Percentiles rank a stretch among this genome's conserved stretches.
Conservation (phyloP, 2,888 invertebrate species). For the Pomacea canaliculata region DNA sequence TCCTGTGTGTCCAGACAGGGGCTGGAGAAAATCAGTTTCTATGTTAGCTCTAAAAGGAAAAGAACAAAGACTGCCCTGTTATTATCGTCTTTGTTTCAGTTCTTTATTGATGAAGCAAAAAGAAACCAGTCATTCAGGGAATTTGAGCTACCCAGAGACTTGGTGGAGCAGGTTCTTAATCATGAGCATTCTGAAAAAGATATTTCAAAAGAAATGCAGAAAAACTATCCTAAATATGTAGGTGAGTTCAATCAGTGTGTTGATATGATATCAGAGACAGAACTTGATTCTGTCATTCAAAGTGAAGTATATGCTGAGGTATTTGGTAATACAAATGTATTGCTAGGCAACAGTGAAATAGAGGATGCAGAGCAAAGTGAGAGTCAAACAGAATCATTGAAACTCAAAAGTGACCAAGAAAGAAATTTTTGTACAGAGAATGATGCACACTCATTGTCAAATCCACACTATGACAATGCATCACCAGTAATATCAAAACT, state of each 20-base stretch:
- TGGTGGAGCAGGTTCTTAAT: slow-evolving; percentile 11
- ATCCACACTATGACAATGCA: too few species aligned
- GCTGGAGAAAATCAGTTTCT: background rate
- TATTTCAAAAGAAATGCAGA: background rate
- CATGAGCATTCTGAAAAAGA: background rate
- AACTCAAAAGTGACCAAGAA: too few species aligned
- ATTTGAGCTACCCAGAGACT: slow-evolving; percentile 40
- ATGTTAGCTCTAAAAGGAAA: background rate
- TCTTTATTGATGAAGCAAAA: slow-evolving; percentile 52
- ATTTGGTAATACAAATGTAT: background rate
- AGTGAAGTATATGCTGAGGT: background rate
- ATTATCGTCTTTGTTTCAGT: slow-evolving; percentile 55
- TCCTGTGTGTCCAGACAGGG: too few species aligned
- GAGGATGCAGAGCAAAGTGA: too few species aligned
- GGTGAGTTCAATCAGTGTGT: background rate
- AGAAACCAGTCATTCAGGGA: slow-evolving; percentile 37
- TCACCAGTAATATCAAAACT: too few species aligned
- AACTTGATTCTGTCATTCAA: background rate
- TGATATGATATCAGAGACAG: slow-evolving; percentile 19
- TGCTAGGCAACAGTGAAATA: too few species aligned
- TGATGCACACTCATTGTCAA: too few species aligned
- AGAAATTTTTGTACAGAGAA: too few species aligned
- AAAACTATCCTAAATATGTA: background rate
- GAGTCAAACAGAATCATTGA: too few species aligned
- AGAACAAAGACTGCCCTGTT: slow-evolving; percentile 39